A percentile compares a stretch with the other conserved stretches of the same genome.
Conservation (phyloP, 2,797 vertebrate genomes). For the Syndactyla subalaris region DNA sequence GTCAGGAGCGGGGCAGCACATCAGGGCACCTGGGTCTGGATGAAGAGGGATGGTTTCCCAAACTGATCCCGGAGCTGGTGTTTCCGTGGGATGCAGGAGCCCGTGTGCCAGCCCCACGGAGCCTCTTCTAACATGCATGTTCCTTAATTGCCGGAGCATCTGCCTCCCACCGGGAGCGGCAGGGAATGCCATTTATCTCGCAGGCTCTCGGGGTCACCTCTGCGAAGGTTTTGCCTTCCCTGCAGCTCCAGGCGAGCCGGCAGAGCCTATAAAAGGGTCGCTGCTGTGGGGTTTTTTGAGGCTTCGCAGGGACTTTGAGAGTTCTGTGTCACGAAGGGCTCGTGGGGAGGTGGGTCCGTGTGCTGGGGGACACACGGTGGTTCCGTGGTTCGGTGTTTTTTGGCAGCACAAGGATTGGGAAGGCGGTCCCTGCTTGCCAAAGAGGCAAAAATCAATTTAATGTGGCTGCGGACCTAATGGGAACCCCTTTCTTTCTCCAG, state of each 20-base stretch:
- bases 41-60: not conserved
- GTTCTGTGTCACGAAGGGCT: not conserved
- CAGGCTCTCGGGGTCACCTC: not conserved
- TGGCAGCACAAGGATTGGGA: not conserved
- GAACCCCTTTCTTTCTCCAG: not conserved
- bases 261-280: not conserved
- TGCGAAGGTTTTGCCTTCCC: rapidly evolving
- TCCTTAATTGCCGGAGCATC: not conserved
- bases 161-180: not conserved
- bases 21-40: rapidly evolving
- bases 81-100: not conserved
- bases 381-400: not conserved
- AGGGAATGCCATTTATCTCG: not conserved
- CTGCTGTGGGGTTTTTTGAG: not conserved
- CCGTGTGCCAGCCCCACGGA: not conserved
- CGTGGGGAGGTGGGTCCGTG: not conserved
- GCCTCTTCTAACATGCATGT: rapidly evolving
- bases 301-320: not conserved
- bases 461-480: not conserved
- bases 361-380: not conserved
- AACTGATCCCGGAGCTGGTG: not conserved
- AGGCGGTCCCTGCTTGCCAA: not conserved
- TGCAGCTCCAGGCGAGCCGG: not conserved
- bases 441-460: constrained; percentile 10
- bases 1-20: rapidly evolving